A percentile compares a stretch with the other conserved stretches of the same genome.
These are phyloP conservation scores for Triplophysa yarkandensis DNA, from an alignment of 2,797 vertebrate species.

Conservation along the genomic window DNA sequence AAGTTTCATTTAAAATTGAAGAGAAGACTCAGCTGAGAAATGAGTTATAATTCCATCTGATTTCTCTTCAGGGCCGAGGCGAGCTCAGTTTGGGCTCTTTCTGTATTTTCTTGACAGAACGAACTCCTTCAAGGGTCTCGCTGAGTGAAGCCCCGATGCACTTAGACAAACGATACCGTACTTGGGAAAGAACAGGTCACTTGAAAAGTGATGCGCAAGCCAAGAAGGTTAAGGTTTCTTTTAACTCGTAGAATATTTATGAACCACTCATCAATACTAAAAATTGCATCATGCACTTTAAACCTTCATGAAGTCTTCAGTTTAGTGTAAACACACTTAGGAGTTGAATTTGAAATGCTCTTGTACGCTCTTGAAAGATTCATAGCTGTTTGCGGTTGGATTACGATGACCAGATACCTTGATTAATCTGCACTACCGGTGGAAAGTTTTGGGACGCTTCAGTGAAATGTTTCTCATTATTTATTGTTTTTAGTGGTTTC, in stretches of 20 bases:
- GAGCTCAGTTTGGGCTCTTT: constrained; percentile 9
- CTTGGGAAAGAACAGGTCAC: not conserved
- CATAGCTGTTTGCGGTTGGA: not conserved
- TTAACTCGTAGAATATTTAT: constrained; percentile 41
- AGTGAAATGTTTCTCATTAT: no score
- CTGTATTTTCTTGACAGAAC: constrained; percentile 7
- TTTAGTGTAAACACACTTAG: constrained; percentile 38
- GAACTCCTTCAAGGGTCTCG: not conserved
- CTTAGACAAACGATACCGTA: constrained; percentile 11
- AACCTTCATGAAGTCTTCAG: constrained; percentile 20
- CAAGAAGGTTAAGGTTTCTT: not conserved
- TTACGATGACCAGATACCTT: not conserved
- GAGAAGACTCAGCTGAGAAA: constrained; percentile 28
- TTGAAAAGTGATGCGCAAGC: constrained; percentile 2
- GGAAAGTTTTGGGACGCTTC: no score
- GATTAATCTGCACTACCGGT: not conserved
- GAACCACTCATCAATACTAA: constrained; percentile 22
- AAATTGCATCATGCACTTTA: constrained; percentile 10
- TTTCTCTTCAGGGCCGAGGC: not conserved
- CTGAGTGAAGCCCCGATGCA: not conserved
- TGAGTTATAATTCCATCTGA: constrained; percentile 35
- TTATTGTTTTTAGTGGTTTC: no score
- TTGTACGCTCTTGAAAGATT: constrained; percentile 3
- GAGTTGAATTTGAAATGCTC: constrained; percentile 13
- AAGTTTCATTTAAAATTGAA: constrained; percentile 46